Percentiles rank a stretch among this genome's conserved stretches.
Conservation (phyloP, 2,797 vertebrate species). For the Micrastur ruficollis region DNA sequence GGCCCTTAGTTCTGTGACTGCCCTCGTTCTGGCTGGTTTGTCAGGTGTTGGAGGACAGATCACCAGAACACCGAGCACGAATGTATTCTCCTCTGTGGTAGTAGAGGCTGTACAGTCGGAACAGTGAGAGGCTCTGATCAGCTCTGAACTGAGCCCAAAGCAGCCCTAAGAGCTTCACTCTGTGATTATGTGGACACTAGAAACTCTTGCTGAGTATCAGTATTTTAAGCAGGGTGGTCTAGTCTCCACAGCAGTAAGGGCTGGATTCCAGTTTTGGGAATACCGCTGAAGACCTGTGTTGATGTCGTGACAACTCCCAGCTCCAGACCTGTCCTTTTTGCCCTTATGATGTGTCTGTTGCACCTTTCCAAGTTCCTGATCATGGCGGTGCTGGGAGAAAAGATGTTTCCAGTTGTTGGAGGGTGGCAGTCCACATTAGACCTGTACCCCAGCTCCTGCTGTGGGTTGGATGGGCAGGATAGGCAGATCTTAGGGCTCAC, state of each 20-base stretch:
- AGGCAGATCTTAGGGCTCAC: neutral
- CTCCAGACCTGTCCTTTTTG: neutral
- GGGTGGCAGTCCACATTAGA: neutral
- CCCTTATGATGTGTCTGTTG: neutral
- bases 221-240: neutral
- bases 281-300: neutral
- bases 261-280: neutral
- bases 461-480: neutral
- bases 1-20: neutral
- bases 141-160: neutral
- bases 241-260: neutral
- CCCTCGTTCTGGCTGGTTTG: neutral
- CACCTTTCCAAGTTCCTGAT: neutral
- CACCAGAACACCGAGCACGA: neutral
- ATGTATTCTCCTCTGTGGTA: neutral
- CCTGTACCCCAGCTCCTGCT: neutral
- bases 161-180: neutral
- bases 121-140: neutral
- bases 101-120: neutral
- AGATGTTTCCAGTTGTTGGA: neutral
- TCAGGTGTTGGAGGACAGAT: neutral
- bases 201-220: neutral
- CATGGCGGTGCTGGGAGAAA: neutral
- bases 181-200: neutral
- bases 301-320: neutral